Evolutionary conservation across 2,113 vertebrate genomes (phyloP), one percentile per base, ranked within the genome.

Genomic region (Ctenomys sociabilis): DNA sequence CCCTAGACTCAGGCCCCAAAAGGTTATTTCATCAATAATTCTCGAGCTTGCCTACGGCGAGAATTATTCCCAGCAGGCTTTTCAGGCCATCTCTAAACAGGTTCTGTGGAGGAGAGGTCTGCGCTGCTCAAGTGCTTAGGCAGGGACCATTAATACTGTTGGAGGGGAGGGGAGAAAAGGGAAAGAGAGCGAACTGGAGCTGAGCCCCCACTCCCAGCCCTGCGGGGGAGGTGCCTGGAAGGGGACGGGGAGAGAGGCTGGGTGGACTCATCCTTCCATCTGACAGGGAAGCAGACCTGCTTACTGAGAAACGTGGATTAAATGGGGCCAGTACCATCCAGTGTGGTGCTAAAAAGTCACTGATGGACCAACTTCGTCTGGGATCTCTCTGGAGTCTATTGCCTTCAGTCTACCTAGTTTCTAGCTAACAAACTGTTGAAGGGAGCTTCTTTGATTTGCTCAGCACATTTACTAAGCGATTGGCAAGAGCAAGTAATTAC

Each of bases 1-100:
- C 95, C 95, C 8, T n/a, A 97, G 97, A 95, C 93, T 97, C 81
- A 26, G 94, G 96, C 92, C 98, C 98, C 97, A 75, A 97, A 97
- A 98, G 97, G 97, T 97, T 97, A 61, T 95, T 98, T 97, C 98
- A 98, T 95, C 98, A 98, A 89, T 97, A 98, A 98, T 96, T 98
- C 96, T 97, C 85, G 63, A 98, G 96, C 49, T 91, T 89, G 83
- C 98, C 92, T 30, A 88, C 5, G 68, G 97, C 96, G 82, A 97
- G 93, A 94, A 82, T 96, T 80, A 90, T 10, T 90, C 97, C 94
- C 95, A 88, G 37, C 83, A 95, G 66, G 83, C 75, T 5, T 52
- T 77, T 64, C 35, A 85, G 97, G 45, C 81, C 81, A 14, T 45
- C 28, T 84, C 80, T 95, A 96, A 97, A 97, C 10, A 5, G 87